Evolutionary conservation across 2,797 vertebrate species (phyloP).

Genomic region (Chelon auratus): DNA sequence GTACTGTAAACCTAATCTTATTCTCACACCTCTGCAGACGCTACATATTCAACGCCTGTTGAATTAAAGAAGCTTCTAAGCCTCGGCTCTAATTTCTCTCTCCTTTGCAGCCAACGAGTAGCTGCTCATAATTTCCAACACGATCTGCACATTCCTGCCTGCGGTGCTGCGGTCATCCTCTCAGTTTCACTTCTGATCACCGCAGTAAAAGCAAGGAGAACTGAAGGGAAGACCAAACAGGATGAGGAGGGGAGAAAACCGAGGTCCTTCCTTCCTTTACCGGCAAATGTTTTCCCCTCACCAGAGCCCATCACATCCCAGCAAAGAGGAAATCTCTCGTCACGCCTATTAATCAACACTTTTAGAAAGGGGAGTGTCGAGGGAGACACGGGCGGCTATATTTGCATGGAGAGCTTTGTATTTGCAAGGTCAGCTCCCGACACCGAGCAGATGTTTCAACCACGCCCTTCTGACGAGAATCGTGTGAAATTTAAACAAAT

Average conservation of each 20-base stretch:
- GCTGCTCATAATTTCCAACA: neutral
- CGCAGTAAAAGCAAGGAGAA: slow-evolving; percentile 12
- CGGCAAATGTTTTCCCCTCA: slow-evolving; percentile 46
- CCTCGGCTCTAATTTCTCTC: no score
- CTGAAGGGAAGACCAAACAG: slow-evolving; percentile 65
- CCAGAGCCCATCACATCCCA: slow-evolving; percentile 60
- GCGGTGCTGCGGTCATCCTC: neutral
- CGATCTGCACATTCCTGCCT: neutral
- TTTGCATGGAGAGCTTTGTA: slow-evolving; percentile 12
- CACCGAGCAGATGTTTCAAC: neutral
- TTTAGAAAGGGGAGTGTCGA: slow-evolving; percentile 16
- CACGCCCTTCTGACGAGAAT: neutral
- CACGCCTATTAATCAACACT: slow-evolving; percentile 54
- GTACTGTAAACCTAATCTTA: no score
- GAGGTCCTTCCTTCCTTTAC: slow-evolving; percentile 67
- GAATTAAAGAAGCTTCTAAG: no score
- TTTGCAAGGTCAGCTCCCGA: slow-evolving; percentile 22
- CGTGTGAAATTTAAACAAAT: neutral
- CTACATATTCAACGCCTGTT: no score
- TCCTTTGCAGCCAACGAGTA: no score
- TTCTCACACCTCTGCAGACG: no score
- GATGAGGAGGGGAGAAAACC: slow-evolving; percentile 69
- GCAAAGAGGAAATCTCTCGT: slow-evolving; percentile 63
- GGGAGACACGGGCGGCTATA: slow-evolving; percentile 2
- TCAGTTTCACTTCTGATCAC: slow-evolving; percentile 19